These are phyloP conservation scores for Penelope pileata DNA, from an alignment of 2,113 vertebrate genomes.

Conservation along the genomic window DNA sequence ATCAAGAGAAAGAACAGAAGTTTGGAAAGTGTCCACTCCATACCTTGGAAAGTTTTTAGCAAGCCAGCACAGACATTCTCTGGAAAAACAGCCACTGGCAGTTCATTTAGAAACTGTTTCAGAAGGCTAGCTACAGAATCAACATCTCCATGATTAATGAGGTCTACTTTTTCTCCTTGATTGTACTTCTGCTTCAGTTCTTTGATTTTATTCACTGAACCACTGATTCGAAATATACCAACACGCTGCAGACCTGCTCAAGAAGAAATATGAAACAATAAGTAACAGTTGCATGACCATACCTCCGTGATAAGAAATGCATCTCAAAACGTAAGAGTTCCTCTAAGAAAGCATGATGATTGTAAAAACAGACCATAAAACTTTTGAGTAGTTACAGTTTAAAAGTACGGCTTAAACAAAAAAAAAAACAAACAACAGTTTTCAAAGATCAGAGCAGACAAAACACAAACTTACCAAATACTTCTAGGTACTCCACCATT, in stretches of 20 bases:
- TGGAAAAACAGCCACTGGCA: conserved; percentile 81
- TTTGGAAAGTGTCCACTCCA: background rate
- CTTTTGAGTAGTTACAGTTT: background rate
- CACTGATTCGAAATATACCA: conserved; percentile 80
- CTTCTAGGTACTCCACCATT: conserved; percentile 81
- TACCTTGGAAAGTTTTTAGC: conserved; percentile 77
- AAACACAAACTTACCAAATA: conserved; percentile 64
- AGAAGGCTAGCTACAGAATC: conserved; percentile 82
- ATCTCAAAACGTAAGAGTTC: background rate
- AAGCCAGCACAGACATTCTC: conserved; percentile 64
- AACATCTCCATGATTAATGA: conserved; percentile 77
- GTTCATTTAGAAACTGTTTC: conserved; percentile 84
- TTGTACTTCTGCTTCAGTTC: conserved; percentile 79
- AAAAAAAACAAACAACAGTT: background rate
- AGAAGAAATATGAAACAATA: background rate
- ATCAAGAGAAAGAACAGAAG: background rate
- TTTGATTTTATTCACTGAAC: conserved; percentile 74
- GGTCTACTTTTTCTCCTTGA: conserved; percentile 73
- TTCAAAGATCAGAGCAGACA: background rate
- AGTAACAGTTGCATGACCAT: background rate
- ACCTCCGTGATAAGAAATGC: background rate
- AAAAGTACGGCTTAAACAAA: background rate
- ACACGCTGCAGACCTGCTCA: conserved; percentile 75
- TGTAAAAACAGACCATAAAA: background rate
- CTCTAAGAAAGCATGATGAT: background rate